phyloP scores from a whole-genome alignment of 2,888 invertebrate species.

The Fragum whitleyi region DNA sequence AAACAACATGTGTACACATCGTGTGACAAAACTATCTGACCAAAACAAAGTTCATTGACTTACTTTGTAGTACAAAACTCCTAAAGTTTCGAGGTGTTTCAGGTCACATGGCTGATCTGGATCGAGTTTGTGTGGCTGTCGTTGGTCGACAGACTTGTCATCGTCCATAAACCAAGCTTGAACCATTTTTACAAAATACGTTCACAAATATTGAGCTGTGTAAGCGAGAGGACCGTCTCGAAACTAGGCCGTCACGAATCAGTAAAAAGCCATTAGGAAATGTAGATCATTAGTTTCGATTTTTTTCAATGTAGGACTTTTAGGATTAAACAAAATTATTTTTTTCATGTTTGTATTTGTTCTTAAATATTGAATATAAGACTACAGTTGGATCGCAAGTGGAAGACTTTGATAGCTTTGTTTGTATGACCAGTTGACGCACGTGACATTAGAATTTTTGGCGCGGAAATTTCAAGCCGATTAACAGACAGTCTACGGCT shows the following conservation, averaged over 20 bases:
- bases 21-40: neutral
- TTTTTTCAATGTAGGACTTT: no score
- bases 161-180: constrained; percentile 94
- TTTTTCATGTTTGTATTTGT: no score
- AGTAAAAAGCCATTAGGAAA: neutral
- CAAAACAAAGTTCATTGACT: neutral
- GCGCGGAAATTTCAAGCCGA: no score
- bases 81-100: constrained; percentile 90
- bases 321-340: no score
- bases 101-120: constrained; percentile 91
- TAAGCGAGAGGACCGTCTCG: neutral
- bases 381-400: no score
- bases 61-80: constrained; percentile 96
- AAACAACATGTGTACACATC: neutral
- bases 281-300: neutral
- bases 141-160: constrained; percentile 89
- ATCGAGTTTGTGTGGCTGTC: constrained; percentile 92
- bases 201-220: neutral
- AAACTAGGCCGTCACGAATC: neutral
- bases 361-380: no score
- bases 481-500: no score
- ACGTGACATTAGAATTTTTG: no score
- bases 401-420: no score
- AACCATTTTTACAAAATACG: constrained; percentile 89
- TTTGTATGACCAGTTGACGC: no score